Base-by-base conservation (phyloP, 2,888 invertebrate species). In the Lathronympha strigana region DNA sequence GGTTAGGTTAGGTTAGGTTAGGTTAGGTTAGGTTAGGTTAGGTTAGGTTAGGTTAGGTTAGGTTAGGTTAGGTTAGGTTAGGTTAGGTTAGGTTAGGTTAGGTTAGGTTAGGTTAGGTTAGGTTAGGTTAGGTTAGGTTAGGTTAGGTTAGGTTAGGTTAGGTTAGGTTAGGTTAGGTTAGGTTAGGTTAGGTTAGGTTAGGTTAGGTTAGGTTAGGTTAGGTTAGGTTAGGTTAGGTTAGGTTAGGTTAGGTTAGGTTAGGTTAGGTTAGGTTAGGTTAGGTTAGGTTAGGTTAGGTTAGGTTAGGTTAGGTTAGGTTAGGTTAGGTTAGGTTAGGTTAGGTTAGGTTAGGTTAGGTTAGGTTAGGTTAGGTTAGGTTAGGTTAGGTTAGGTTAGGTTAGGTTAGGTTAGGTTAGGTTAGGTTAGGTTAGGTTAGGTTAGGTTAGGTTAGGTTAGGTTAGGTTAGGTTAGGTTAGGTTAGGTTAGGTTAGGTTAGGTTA, bases 241-340 rank as follows among this genome's bases (percentile, higher is more conserved):
- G n/a, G n/a, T n/a, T n/a, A n/a, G 21, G 38, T 38, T 38, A 38
- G 38, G 38, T 38, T 38, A 38, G 38, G 38, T 38, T 38, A 4
- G 15, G 38, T 49, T 60, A 25, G 60, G 60, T 60, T 58, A 57
- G 60, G 50, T 60, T 60, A 60, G 47, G 50, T 60, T 60, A 60
- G 47, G 50, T 60, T 60, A 50, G 49, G 49, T 50, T 61, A 61
- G 61, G 50, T 61, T 60, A 60, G 50, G 60, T 61, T 61, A 50
- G 61, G 61, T 49, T 61, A 38, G 33, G 51, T 40, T 61, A 43
- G 53, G 51, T 47, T 51, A 47, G 47, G 50, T 47, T 53, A 36
- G 50, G 49, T 49, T 50, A 13, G 13, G 50, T 50, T 50, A 50
- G 50, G 50, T 50, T 50, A 49, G 49, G 49, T 49, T 49, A 45